A percentile compares a stretch with the other conserved stretches of the same genome.
Evolutionary conservation across 1,140 invertebrate genomes (phyloP).

Genomic region (Drosophila pseudoananassae): DNA sequence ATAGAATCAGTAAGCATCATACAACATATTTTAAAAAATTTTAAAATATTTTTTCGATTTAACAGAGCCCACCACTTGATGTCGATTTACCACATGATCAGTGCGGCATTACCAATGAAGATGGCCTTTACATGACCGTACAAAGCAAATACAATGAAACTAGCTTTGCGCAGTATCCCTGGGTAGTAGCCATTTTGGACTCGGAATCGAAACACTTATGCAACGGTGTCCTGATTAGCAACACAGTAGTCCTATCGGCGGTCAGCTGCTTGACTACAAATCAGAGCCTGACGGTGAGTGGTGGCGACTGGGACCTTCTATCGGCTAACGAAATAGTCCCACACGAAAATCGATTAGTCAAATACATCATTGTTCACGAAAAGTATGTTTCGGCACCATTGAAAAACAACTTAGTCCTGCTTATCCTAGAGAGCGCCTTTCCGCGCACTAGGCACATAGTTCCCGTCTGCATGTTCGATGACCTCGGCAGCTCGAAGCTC

Average conservation of each 20-base stretch:
- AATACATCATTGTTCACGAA: not conserved
- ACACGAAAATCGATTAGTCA: slow-evolving; percentile 2
- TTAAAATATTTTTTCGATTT: too few relatives aligned
- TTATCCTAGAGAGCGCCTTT: not conserved
- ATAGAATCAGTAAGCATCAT: too few relatives aligned
- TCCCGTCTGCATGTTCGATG: not conserved
- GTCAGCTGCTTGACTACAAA: not conserved
- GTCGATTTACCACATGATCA: too few relatives aligned
- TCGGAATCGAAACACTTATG: not conserved
- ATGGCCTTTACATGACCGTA: not conserved
- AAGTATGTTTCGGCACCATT: rapidly evolving
- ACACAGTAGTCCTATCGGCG: slow-evolving; percentile 23
- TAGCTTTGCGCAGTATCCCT: slow-evolving; percentile 11
- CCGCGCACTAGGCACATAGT: not conserved
- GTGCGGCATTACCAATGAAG: too few relatives aligned
- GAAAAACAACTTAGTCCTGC: slow-evolving; percentile 9
- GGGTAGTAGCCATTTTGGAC: slow-evolving; percentile 8
- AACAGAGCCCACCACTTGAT: too few relatives aligned
- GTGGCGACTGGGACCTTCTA: slow-evolving; percentile 42
- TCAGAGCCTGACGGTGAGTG: not conserved
- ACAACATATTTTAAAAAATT: too few relatives aligned
- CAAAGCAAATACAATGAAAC: not conserved
- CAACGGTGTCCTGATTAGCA: not conserved
- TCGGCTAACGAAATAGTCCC: slow-evolving; percentile 5
- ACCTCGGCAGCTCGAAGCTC: not conserved